Evolutionary conservation across 2,113 vertebrate species (phyloP), one percentile per base, ranked within the genome.

Genomic region (Vulpes lagopus): DNA sequence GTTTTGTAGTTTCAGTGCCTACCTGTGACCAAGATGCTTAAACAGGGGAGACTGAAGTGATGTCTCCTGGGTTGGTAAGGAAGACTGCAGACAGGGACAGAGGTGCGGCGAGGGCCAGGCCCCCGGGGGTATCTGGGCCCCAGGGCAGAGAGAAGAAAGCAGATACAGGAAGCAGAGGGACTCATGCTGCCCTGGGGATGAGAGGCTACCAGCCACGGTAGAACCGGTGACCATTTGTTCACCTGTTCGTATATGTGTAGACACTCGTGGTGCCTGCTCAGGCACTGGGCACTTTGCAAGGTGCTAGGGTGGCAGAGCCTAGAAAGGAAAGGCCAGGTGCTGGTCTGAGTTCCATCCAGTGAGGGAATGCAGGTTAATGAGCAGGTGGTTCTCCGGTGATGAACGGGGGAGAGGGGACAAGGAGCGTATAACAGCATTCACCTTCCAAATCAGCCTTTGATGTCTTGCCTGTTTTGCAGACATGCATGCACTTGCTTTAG

Each of bases 301-400:
- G 69, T 19, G 0, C 88, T 51, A 30, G 87, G 55, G 19, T n/a
- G 30, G 38, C 57, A 11, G n/a, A 78, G 38, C 25, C 17, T n/a
- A 64, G 30, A 16, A 23, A 25, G n/a, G 38, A 51, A 30, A 76
- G 32, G 19, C 27, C 65, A 10, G 1, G 38, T n/a, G 71, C 57
- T 2, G 35, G 38, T 0, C 15, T 16, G 38, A 16, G 27, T 5
- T 43, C 19, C 0, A 1, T 51, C 38, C 30, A 25, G 71, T 1
- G 19, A 14, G 7, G 69, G 17, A 43, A 43, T 30, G 69, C 55
- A 38, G 32, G 8, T 11, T 2, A 17, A 30, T 43, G 55, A 32
- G n/a, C 53, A 43, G 35, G 8, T 12, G 19, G 19, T 59, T 81
- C 19, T n/a, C 32, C 3, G 8, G 32, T 23, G 79, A 57, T 6